These are phyloP conservation scores for Calidris pugnax DNA, from an alignment of 2,113 vertebrate species.

Conservation along the genomic window DNA sequence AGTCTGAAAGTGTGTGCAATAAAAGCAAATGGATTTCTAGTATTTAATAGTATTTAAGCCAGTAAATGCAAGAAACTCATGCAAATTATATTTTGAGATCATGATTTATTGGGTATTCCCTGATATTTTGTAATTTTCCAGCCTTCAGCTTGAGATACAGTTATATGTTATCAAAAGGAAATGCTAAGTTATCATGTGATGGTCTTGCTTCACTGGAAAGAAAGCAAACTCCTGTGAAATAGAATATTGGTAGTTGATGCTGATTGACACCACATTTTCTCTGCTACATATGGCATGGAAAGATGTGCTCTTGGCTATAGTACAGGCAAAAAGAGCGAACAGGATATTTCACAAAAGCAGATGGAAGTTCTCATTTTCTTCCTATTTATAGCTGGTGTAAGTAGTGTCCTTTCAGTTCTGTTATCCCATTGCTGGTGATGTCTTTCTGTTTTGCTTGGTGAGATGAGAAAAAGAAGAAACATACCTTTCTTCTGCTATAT, in stretches of 20 bases:
- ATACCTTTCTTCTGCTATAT: not conserved
- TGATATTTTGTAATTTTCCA: not conserved
- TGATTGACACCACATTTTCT: not conserved
- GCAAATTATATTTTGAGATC: not conserved
- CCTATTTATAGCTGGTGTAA: not conserved
- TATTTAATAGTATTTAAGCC: not conserved
- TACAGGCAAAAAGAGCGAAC: not conserved
- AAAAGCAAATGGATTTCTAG: not conserved
- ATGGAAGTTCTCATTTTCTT: conserved; percentile 6
- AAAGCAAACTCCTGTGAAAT: not conserved
- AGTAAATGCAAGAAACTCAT: not conserved
- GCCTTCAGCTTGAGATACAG: not conserved
- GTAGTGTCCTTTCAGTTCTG: not conserved
- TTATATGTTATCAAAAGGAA: not conserved
- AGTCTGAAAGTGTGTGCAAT: not conserved
- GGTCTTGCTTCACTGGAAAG: not conserved
- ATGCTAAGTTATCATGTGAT: not conserved
- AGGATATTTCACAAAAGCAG: conserved; percentile 11
- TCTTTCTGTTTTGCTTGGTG: not conserved
- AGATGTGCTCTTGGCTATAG: not conserved
- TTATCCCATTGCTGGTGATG: not conserved
- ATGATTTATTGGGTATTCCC: not conserved
- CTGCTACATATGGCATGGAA: not conserved
- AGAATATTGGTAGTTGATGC: not conserved
- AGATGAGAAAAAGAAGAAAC: not conserved